phyloP scores from a whole-genome alignment of 2,797 vertebrate species.

The Ctenosaura bakeri region DNA sequence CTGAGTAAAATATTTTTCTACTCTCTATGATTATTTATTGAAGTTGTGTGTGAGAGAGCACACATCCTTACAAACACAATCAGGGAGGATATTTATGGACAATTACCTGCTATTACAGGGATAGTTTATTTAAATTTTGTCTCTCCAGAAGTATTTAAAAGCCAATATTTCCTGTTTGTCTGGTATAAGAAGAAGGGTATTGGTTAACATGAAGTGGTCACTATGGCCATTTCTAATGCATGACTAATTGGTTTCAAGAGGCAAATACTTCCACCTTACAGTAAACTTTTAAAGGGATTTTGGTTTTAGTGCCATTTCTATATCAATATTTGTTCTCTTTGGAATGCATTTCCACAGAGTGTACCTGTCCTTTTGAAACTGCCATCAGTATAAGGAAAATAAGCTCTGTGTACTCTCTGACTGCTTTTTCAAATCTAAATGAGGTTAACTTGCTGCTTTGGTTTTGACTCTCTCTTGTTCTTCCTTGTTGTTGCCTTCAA shows the following conservation, averaged over 20 bases:
- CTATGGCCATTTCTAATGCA: conserved; percentile 17
- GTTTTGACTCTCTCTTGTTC: no score
- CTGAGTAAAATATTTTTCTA: conserved; percentile 14
- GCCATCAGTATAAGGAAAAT: not conserved
- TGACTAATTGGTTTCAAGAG: not conserved
- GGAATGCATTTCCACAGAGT: not conserved
- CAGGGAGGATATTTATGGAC: conserved; percentile 28
- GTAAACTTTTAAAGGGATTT: not conserved
- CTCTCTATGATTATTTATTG: conserved; percentile 16
- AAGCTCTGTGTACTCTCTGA: not conserved
- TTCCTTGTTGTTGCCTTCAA: no score
- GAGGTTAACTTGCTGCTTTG: no score
- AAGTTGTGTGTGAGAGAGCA: not conserved
- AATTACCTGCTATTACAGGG: conserved; percentile 19
- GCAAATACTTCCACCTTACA: not conserved
- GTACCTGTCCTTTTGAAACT: not conserved
- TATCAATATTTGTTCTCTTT: conserved; percentile 4
- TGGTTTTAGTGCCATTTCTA: not conserved
- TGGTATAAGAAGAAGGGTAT: not conserved
- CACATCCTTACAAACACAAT: conserved; percentile 21
- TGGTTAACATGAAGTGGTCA: conserved; percentile 10
- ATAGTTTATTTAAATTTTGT: conserved; percentile 31
- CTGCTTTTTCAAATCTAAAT: not conserved
- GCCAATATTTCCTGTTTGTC: conserved; percentile 20
- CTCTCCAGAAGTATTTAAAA: conserved; percentile 25